Conservation (phyloP, 2,113 vertebrate genomes). For the Clinocottus analis region DNA sequence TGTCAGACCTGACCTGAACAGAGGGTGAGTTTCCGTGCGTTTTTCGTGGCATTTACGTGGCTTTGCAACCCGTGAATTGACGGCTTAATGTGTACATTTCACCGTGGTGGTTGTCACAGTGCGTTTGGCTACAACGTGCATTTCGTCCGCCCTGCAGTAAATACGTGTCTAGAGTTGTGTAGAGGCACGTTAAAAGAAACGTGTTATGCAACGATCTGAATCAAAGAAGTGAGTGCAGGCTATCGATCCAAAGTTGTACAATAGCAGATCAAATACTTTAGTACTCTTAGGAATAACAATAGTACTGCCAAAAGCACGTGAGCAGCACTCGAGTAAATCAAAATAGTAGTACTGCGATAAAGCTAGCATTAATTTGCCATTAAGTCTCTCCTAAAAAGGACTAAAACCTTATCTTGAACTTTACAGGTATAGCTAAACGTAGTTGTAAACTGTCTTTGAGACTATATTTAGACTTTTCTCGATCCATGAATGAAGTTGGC, state of each 20-base stretch:
- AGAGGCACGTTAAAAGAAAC: background rate
- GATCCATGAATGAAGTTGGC: background rate
- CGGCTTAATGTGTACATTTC: background rate
- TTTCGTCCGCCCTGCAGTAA: background rate
- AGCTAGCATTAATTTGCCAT: background rate
- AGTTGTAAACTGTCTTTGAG: background rate
- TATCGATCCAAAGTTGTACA: background rate
- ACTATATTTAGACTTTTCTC: background rate
- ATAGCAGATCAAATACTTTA: background rate
- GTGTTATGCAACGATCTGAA: background rate
- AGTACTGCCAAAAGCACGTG: background rate
- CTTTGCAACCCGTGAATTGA: too few relatives aligned
- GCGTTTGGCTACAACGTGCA: background rate
- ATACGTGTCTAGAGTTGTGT: background rate
- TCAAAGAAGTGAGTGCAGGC: background rate
- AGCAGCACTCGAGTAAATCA: background rate
- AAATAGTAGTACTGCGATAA: background rate
- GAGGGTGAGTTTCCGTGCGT: constrained; percentile 42
- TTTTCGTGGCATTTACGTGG: background rate
- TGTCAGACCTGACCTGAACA: background rate
- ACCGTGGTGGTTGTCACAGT: background rate
- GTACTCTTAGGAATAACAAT: background rate
- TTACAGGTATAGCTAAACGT: too few relatives aligned
- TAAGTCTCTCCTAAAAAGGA: background rate
- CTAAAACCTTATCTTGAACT: background rate